Evolutionary conservation across 1,140 invertebrate species (phyloP).

Genomic region (Oryzaephilus surinamensis): DNA sequence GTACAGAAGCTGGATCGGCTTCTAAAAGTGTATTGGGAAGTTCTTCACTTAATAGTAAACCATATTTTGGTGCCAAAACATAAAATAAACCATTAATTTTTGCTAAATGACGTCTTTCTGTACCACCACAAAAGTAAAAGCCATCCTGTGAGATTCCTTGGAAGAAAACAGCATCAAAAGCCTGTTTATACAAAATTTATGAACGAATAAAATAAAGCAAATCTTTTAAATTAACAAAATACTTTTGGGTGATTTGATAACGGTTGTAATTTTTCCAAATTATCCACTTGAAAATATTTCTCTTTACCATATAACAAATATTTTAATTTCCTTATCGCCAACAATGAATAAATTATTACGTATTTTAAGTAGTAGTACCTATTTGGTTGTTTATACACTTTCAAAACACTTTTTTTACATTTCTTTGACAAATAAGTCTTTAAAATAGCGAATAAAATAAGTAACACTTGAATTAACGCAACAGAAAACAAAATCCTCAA

Average conservation of each 20-base stretch:
- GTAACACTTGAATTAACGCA: no score
- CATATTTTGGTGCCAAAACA: slow-evolving; percentile 49
- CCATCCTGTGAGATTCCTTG: slow-evolving; percentile 41
- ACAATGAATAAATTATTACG: no score
- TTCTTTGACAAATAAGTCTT: no score
- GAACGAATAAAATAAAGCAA: neutral
- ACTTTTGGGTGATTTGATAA: slow-evolving; percentile 49
- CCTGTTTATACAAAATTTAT: slow-evolving; percentile 40
- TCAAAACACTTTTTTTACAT: no score
- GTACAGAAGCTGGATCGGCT: slow-evolving; percentile 32
- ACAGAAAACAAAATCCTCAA: no score
- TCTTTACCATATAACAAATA: no score
- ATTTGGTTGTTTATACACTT: no score
- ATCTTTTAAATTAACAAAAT: slow-evolving; percentile 7
- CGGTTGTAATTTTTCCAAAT: slow-evolving; percentile 50
- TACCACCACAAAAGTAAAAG: slow-evolving; percentile 42
- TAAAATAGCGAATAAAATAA: no score
- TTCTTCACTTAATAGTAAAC: slow-evolving; percentile 50
- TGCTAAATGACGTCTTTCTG: slow-evolving; percentile 42
- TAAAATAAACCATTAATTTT: slow-evolving; percentile 47
- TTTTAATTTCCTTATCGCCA: no score
- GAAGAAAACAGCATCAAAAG: slow-evolving; percentile 53
- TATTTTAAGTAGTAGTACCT: no score
- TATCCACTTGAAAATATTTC: no score
- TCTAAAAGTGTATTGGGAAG: slow-evolving; percentile 54